Evolutionary conservation across 2,888 invertebrate genomes (phyloP), one percentile per base, ranked within the genome.

Genomic region (Meganola albula): DNA sequence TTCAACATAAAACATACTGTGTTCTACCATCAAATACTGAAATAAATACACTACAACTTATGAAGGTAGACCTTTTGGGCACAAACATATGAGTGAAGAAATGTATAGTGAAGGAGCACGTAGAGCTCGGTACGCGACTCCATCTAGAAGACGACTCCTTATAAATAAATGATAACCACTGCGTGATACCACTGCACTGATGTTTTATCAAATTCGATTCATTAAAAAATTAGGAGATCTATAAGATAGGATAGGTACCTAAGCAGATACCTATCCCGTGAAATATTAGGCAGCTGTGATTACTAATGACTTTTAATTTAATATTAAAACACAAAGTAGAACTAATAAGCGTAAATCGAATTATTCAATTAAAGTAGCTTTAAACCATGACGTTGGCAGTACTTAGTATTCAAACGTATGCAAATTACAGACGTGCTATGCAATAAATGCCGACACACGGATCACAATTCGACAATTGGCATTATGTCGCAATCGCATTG

Each of bases 401-500:
- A 79, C 77, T 84, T 82, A 80, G 75, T 83, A 84, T 85, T 83
- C 84, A 85, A 84, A 85, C 84, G 76, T 77, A 84, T 85, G 84
- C 82, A 84, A 84, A 85, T 85, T 78, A 73, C 76, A 76, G 75
- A 76, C 83, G 82, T 78, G 82, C 80, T 76, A 76, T 80, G 82
- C 83, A 84, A 84, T 85, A 84, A 85, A 84, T 83, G 83, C 78
- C 73, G 78, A 77, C 74, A 78, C 70, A 73, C 75, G 73, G 82
- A 82, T 84, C 84, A 82, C 82, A 78, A 82, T 82, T 82, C 80
- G 79, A 77, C 79, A 77, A 82, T 83, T 83, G 79, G 64, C 79
- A 79, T 80, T 79, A 74, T 69, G 74, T 71, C 60, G 69, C 74
- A 74, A 77, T 74, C 64, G 67, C 56, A 61, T 70, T 68, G 60